Evolutionary conservation across 2,797 vertebrate genomes (phyloP).

Genomic region (Tragopan temminckii): DNA sequence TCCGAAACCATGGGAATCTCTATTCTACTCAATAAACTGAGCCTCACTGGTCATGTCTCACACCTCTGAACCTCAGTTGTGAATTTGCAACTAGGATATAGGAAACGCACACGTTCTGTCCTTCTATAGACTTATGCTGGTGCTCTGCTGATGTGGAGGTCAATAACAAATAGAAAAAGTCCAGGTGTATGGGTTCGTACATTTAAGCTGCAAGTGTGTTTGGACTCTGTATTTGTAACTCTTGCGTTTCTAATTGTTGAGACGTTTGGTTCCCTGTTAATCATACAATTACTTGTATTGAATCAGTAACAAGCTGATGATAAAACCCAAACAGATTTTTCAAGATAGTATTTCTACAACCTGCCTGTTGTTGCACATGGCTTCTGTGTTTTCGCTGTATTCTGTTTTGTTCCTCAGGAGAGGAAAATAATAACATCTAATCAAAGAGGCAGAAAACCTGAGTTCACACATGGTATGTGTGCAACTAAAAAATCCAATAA

Average conservation of each 20-base stretch:
- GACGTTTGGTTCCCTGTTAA: background rate
- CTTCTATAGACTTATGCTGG: background rate
- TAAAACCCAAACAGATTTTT: background rate
- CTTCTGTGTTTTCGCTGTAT: background rate
- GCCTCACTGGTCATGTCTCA: background rate
- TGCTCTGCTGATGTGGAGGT: background rate
- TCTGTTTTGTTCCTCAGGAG: background rate
- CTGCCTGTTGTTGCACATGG: background rate
- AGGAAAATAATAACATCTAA: background rate
- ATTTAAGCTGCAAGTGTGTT: background rate
- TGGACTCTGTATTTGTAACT: background rate
- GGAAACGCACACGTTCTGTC: background rate
- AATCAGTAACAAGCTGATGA: background rate
- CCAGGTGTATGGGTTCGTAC: background rate
- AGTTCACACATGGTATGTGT: background rate
- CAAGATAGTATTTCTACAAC: background rate
- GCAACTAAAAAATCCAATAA: background rate
- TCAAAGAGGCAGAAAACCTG: background rate
- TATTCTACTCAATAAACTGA: background rate
- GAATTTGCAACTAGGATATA: background rate
- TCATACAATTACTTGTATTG: background rate
- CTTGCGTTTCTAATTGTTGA: background rate
- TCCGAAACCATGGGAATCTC: background rate
- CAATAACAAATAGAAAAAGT: background rate
- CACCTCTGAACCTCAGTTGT: background rate